Conservation (phyloP, 2,113 vertebrate species). For the Tamias sibiricus region DNA sequence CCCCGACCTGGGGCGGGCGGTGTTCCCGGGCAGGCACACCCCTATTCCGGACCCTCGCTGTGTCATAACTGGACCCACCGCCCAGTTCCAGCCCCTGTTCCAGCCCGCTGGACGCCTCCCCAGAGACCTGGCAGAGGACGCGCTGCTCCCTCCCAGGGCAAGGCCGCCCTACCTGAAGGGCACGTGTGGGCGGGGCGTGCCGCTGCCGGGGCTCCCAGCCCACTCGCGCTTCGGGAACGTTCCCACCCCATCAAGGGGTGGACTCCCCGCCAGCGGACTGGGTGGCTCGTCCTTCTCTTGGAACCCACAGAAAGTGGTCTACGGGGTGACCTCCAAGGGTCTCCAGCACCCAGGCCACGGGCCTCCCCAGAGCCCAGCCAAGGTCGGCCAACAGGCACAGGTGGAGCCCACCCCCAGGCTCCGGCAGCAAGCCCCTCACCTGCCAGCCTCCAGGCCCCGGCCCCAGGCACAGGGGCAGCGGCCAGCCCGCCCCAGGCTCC, state of each 20-base stretch:
- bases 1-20: background rate
- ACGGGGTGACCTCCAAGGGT: background rate
- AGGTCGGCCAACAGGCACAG: background rate
- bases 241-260: background rate
- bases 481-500: fast-evolving
- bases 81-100: fast-evolving
- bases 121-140: background rate
- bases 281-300: background rate
- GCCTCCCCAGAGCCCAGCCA: background rate
- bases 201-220: background rate
- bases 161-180: background rate
- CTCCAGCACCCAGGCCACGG: background rate
- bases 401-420: fast-evolving
- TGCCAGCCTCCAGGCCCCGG: background rate
- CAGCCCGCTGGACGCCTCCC: background rate
- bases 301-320: background rate
- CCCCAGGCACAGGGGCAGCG: background rate
- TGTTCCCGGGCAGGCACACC: background rate
- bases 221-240: background rate
- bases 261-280: background rate
- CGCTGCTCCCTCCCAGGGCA: background rate
- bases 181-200: background rate
- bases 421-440: fast-evolving
- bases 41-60: background rate
- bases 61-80: fast-evolving